Evolutionary conservation across 2,888 invertebrate species (phyloP).

Genomic region (Cabera pusaria): DNA sequence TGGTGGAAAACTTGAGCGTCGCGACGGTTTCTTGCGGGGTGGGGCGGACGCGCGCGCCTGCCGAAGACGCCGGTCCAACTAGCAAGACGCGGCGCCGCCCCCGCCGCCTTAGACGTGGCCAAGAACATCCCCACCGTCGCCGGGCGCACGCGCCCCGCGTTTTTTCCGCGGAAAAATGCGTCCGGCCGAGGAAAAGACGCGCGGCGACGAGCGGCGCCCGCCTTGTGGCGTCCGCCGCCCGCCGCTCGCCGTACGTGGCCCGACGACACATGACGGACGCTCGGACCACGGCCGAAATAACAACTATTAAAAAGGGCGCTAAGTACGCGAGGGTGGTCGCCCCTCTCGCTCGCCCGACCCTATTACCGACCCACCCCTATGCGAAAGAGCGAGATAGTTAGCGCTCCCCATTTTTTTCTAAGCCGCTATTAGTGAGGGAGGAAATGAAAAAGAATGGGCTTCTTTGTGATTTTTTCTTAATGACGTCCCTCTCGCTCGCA

Average conservation of each 20-base stretch:
- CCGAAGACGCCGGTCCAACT: slow-evolving; percentile 82
- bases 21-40: slow-evolving; percentile 81
- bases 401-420: slow-evolving; percentile 76
- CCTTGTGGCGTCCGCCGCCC: slow-evolving; percentile 29
- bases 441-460: slow-evolving; percentile 81
- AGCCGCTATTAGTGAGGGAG: slow-evolving; percentile 79
- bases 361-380: slow-evolving; percentile 61
- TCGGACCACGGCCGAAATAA: slow-evolving; percentile 74
- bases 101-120: slow-evolving; percentile 79
- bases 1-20: slow-evolving; percentile 83
- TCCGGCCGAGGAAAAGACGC: slow-evolving; percentile 80
- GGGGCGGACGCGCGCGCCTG: slow-evolving; percentile 81
- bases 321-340: slow-evolving; percentile 61
- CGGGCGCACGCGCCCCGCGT: slow-evolving; percentile 80
- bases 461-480: slow-evolving; percentile 81
- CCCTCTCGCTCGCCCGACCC: slow-evolving; percentile 76
- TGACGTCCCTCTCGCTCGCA: slow-evolving; percentile 67
- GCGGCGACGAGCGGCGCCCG: slow-evolving; percentile 43
- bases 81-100: slow-evolving; percentile 82
- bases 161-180: slow-evolving; percentile 83
- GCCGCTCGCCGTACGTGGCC: slow-evolving; percentile 44
- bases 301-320: slow-evolving; percentile 79
- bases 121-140: slow-evolving; percentile 80
- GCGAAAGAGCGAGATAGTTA: slow-evolving; percentile 71
- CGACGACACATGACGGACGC: slow-evolving; percentile 60